These are phyloP conservation scores for Misgurnus mizolepis DNA, from an alignment of 2,113 vertebrate species.

Conservation along the genomic window DNA sequence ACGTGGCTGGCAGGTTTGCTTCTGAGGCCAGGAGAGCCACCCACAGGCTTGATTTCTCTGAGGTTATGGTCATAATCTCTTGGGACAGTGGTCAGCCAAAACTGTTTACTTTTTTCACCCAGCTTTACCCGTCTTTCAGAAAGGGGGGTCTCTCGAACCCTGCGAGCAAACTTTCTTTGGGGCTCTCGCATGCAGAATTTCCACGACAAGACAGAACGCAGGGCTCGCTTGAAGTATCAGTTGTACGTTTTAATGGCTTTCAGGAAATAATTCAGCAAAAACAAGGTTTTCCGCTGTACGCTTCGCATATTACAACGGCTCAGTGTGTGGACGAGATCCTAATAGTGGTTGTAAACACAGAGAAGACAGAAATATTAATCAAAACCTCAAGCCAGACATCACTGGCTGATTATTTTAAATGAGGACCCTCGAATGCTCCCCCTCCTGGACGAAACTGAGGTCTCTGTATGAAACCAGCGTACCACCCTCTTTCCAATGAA, in stretches of 20 bases:
- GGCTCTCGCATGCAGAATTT: conserved; percentile 18
- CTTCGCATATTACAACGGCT: background rate
- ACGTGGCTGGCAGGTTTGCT: conserved; percentile 69
- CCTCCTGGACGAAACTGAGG: conserved; percentile 40
- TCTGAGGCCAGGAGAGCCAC: conserved; percentile 68
- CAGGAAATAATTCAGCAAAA: conserved; percentile 14
- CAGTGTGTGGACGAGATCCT: background rate
- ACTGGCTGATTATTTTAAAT: background rate
- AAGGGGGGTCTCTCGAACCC: conserved; percentile 40
- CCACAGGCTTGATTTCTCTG: conserved; percentile 75
- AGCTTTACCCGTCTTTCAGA: conserved; percentile 44
- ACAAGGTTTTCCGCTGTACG: background rate
- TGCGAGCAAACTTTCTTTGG: conserved; percentile 36
- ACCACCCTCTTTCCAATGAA: conserved; percentile 68
- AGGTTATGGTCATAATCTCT: conserved; percentile 77
- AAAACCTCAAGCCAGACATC: background rate
- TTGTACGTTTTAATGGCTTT: conserved; percentile 5
- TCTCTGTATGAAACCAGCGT: conserved; percentile 26
- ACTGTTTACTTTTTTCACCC: conserved; percentile 72
- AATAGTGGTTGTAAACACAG: conserved; percentile 4
- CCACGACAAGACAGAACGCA: background rate
- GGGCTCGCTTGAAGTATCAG: background rate
- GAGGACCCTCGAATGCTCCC: conserved; percentile 2
- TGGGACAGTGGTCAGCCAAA: conserved; percentile 75
- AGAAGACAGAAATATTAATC: background rate